A percentile compares a stretch with the other conserved stretches of the same genome.
Conservation (phyloP, 2,797 vertebrate genomes). For the Dipus sagitta region DNA sequence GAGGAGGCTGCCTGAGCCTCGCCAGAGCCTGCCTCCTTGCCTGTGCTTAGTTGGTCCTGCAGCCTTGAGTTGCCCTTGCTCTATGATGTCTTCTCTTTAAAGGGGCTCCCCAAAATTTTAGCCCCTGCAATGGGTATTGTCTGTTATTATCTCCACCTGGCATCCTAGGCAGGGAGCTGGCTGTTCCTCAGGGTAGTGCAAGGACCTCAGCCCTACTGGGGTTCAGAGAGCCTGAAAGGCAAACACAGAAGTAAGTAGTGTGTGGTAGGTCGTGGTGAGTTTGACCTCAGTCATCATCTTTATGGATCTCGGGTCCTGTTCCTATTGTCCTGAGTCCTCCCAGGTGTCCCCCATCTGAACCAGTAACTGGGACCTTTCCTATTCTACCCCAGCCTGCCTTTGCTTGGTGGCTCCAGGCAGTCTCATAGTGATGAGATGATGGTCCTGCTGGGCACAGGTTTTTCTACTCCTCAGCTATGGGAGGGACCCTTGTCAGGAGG, state of each 20-base stretch:
- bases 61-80: neutral
- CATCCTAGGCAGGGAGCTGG: no score
- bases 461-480: neutral
- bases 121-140: neutral
- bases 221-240: neutral
- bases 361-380: neutral
- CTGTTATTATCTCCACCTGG: neutral
- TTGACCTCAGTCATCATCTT: neutral
- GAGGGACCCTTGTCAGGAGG: neutral
- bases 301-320: neutral
- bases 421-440: neutral
- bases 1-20: neutral
- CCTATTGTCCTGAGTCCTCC: neutral
- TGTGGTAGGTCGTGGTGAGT: neutral
- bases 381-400: neutral
- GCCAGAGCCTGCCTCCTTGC: neutral
- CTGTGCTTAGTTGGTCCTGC: neutral
- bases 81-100: neutral
- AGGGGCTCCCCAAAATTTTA: rapidly evolving
- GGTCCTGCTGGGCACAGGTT: neutral
- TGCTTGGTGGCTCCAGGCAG: neutral
- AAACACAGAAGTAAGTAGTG: neutral
- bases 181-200: neutral
- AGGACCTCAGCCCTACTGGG: neutral
- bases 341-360: neutral